Conservation (phyloP, 2,888 invertebrate species). For the Tromatobia lineatoria region DNA sequence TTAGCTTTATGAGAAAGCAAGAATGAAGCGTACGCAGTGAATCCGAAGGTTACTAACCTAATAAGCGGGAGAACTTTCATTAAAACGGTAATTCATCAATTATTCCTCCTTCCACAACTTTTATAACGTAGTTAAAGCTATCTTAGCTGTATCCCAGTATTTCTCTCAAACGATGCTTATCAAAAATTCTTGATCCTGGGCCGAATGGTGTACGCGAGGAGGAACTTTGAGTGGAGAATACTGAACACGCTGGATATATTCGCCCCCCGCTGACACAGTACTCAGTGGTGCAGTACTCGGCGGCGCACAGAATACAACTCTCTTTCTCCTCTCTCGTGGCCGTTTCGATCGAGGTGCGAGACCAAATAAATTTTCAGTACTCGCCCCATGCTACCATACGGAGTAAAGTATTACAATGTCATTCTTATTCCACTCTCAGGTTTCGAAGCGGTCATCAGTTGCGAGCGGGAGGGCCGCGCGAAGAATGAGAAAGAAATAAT, state of each 20-base stretch:
- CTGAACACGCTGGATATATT: conserved; percentile 60
- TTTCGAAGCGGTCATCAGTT: conserved; percentile 66
- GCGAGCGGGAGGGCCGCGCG: conserved; percentile 42
- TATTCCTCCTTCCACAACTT: conserved; percentile 31
- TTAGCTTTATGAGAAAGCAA: background rate
- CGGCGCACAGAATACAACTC: conserved; percentile 25
- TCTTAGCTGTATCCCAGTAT: conserved; percentile 29
- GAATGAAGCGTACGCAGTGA: background rate
- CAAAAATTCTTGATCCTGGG: conserved; percentile 61
- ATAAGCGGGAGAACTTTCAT: background rate
- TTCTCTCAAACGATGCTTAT: conserved; percentile 68
- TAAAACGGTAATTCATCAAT: conserved; percentile 30
- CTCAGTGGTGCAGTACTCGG: conserved; percentile 38
- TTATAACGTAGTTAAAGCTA: conserved; percentile 55
- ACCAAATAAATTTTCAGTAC: conserved; percentile 63
- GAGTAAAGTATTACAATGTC: conserved; percentile 68
- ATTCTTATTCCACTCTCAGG: conserved; percentile 67
- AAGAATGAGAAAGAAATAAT: conserved; percentile 31
- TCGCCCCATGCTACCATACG: conserved; percentile 43
- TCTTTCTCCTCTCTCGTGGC: conserved; percentile 31
- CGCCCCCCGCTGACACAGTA: conserved; percentile 59
- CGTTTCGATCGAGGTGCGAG: conserved; percentile 65
- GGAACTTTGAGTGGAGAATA: conserved; percentile 46
- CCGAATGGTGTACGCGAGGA: conserved; percentile 58
- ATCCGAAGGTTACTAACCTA: background rate